A percentile compares a stretch with the other conserved stretches of the same genome.
phyloP scores from a whole-genome alignment of 1,140 invertebrate species.

The Maniola jurtina region DNA sequence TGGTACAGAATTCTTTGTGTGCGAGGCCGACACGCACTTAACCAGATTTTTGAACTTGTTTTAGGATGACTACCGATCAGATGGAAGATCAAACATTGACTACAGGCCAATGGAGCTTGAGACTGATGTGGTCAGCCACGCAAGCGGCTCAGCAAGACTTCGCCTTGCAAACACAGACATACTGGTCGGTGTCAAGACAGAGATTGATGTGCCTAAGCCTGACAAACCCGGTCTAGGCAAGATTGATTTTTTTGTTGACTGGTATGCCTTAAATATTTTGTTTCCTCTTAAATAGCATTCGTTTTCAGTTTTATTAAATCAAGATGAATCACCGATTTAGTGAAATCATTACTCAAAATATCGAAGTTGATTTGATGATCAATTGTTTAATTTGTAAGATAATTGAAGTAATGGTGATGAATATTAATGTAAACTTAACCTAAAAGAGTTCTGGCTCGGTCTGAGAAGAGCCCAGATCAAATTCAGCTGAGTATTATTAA shows the following conservation, averaged over 20 bases:
- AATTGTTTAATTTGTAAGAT: too few species aligned
- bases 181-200: constrained; percentile 94
- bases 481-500: too few species aligned
- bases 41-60: constrained; percentile 35
- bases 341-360: too few species aligned
- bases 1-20: too few species aligned
- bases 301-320: too few species aligned
- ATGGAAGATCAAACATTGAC: constrained; percentile 91
- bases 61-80: constrained; percentile 91
- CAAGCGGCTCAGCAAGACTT: constrained; percentile 93
- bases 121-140: constrained; percentile 92
- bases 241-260: constrained; percentile 97
- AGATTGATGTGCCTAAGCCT: constrained; percentile 89
- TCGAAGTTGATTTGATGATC: too few species aligned
- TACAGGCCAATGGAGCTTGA: constrained; percentile 95
- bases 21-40: background rate
- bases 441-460: too few species aligned
- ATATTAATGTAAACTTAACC: too few species aligned
- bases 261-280: constrained; percentile 78
- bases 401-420: too few species aligned
- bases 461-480: too few species aligned
- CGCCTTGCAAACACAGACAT: constrained; percentile 95
- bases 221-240: constrained; percentile 89
- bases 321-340: too few species aligned
- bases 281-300: background rate